phyloP scores from a whole-genome alignment of 2,888 invertebrate genomes.

The Icerya purchasi region DNA sequence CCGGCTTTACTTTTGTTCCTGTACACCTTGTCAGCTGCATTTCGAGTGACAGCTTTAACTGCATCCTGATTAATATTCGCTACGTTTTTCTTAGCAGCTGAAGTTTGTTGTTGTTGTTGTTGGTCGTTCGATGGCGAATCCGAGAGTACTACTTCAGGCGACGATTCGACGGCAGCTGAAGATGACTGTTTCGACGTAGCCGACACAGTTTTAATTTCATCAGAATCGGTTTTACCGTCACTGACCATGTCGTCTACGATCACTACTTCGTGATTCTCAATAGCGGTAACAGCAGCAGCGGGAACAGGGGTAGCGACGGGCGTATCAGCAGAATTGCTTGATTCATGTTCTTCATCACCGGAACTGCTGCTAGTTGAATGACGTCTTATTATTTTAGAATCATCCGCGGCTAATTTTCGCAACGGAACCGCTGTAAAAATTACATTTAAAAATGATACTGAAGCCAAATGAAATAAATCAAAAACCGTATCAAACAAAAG shows the following conservation, averaged over 20 bases:
- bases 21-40: no score
- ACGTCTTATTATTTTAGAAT: conserved; percentile 56
- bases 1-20: no score
- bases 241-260: background rate
- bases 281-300: background rate
- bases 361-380: conserved; percentile 46
- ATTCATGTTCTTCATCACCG: conserved; percentile 14
- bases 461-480: no score
- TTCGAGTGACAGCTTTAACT: no score
- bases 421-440: no score
- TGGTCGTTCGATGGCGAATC: background rate
- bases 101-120: no score
- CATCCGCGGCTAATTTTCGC: conserved; percentile 35
- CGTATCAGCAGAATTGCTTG: background rate
- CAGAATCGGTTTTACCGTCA: background rate
- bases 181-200: no score
- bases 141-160: background rate
- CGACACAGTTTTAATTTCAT: background rate
- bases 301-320: background rate
- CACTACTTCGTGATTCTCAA: background rate
- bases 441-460: no score
- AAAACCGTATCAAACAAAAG: no score
- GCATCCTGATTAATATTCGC: no score
- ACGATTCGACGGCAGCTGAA: background rate
- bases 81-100: no score